These are phyloP conservation scores for Sylvilagus floridanus DNA, from an alignment of 2,797 vertebrate species.

Conservation along the genomic window DNA sequence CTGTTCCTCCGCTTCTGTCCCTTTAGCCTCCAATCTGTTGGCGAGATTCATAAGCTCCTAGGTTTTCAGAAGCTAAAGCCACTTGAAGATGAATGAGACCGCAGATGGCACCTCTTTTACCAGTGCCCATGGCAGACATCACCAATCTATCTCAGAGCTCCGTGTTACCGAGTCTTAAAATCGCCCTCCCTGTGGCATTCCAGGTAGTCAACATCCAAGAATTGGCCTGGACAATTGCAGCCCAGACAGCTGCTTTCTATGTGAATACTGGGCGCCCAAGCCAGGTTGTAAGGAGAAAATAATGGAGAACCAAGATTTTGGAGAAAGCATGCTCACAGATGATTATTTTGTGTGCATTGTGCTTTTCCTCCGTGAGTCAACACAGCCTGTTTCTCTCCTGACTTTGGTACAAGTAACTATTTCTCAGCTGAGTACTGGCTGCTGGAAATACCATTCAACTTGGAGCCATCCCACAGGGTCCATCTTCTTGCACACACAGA, in stretches of 20 bases:
- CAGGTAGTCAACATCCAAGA: background rate
- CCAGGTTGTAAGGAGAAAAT: background rate
- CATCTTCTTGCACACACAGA: background rate
- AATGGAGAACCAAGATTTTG: background rate
- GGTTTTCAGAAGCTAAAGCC: background rate
- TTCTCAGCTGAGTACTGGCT: background rate
- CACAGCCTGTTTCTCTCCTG: background rate
- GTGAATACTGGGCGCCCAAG: background rate
- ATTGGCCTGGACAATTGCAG: background rate
- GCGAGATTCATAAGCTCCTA: background rate
- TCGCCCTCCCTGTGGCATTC: background rate
- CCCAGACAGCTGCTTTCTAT: background rate
- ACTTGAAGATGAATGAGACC: background rate
- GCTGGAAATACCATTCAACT: background rate
- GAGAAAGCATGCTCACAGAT: background rate
- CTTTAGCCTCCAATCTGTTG: background rate
- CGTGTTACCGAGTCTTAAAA: background rate
- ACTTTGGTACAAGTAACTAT: background rate
- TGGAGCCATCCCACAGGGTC: background rate
- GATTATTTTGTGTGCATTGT: background rate
- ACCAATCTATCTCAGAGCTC: background rate
- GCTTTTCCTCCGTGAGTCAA: background rate
- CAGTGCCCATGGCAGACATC: background rate
- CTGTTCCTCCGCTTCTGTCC: background rate
- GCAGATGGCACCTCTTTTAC: background rate